phyloP scores from a whole-genome alignment of 2,888 invertebrate genomes.

The Dendrolimus pini region DNA sequence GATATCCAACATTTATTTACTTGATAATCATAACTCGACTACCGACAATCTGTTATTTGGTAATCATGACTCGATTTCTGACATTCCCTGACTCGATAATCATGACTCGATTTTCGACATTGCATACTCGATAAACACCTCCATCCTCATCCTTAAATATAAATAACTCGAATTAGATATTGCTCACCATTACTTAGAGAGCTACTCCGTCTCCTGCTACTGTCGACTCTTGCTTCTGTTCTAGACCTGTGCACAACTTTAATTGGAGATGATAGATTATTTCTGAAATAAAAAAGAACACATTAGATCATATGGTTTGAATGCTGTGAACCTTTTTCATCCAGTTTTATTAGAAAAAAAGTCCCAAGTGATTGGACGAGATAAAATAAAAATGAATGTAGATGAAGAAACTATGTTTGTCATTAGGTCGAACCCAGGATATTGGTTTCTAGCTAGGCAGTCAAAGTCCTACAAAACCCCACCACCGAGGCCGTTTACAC shows the following conservation, averaged over 20 bases:
- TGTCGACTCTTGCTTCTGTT: slow-evolving; percentile 41
- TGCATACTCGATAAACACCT: slow-evolving; percentile 3
- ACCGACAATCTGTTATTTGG: too few relatives aligned
- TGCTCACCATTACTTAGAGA: slow-evolving; percentile 54
- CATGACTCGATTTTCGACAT: neutral
- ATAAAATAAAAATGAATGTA: too few relatives aligned
- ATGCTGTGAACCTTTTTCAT: neutral
- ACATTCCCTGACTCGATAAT: too few relatives aligned
- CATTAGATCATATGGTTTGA: neutral
- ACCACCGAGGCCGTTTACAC: too few relatives aligned
- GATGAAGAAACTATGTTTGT: neutral
- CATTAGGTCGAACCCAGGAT: neutral
- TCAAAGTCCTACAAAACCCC: too few relatives aligned
- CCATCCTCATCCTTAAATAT: too few relatives aligned
- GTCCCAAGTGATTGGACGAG: neutral
- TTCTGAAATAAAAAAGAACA: slow-evolving; percentile 17
- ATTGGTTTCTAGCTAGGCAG: neutral
- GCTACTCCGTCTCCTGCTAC: slow-evolving; percentile 50
- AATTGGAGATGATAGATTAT: slow-evolving; percentile 30
- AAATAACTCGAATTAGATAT: neutral
- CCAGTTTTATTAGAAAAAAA: neutral
- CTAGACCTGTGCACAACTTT: slow-evolving; percentile 54
- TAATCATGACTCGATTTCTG: too few relatives aligned
- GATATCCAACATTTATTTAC: too few relatives aligned
- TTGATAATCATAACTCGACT: too few relatives aligned